Base-by-base conservation (phyloP, 2,113 vertebrate species). In the Pluvianellus socialis region DNA sequence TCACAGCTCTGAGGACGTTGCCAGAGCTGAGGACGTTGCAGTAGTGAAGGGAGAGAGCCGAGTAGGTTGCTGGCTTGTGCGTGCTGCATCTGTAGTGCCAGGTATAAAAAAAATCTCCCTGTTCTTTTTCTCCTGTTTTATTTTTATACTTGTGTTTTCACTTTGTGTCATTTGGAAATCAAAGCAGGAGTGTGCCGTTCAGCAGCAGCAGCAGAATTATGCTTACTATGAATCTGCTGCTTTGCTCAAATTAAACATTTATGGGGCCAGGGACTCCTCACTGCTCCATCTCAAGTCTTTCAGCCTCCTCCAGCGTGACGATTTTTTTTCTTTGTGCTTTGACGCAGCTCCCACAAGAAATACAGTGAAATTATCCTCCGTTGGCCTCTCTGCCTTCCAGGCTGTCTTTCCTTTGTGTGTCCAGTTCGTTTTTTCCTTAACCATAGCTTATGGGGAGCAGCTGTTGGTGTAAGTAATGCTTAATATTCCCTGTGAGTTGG, bases 221-320 rank as follows among this genome's bases (percentile, higher is more conserved):
- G 67, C 79, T 94, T 92, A 79, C 88, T 91, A n/a, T 3, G 2
- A 83, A 63, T 71, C 59, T 88, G 32, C 74, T 92, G 45, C 47
- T 95, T 86, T 95, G 83, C 68, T 96, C 56, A 63, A 77, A 76
- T 94, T 30, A 80, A 91, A 92, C 72, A 44, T 92, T 91, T 71
- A 55, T 89, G 65, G 65, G 86, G 67, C 79, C 68, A 74, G 80
- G 77, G 83, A 42, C 42, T 91, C 71, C 58, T 93, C 59, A 14
- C 44, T 85, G 58, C 67, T 90, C 45, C 44, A 40, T 76, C 58
- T 58, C 22, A 23, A 76, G 85, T 79, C 67, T 91, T 86, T 74
- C 79, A 91, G 45, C 83, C 55, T 96, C 88, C 86, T 59, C 52
- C 53, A 20, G 50, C 22, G 22, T 44, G 45, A 17, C 53, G 63